Base-by-base conservation (phyloP, 2,113 vertebrate species). In the Plecotus auritus region DNA sequence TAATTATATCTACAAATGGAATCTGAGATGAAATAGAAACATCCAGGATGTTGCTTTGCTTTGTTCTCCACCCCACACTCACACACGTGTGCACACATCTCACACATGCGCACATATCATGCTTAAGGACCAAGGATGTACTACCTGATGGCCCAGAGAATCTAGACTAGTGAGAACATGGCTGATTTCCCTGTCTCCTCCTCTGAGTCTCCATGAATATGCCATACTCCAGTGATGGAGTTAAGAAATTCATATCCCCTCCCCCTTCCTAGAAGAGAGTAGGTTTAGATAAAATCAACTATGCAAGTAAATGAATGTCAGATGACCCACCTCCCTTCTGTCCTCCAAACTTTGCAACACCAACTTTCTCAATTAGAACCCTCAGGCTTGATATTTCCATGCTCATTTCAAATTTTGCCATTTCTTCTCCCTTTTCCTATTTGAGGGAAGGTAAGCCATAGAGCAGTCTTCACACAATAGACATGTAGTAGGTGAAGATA, bases 1-100 rank as follows among this genome's bases (percentile, higher is more conserved):
- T 91, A 96, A 94, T 87, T 89, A 13, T 91, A 94, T 95, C 70
- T 76, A 40, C 20, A 66, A 83, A 54, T 78, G 70, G 96, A 89
- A 96, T 96, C 83, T 66, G 70, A 94, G 40, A 47, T 40, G 56
- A 66, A 92, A 84, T 90, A 42, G 74, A 94, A 96, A 93, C 59
- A 83, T 70, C 85, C 9, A 4, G 59, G 26, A 10, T 88, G 83
- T 81, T 66, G 11, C 14, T 92, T 91, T 78, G 47, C 54, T 93
- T 91, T 82, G 49, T 7, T 56, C 16, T 20, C 28, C 3, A 40
- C 28, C 10, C 22, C 37, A 88, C n/a, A 54, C 67, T 49, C 56
- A 67, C 35, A 64, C 54, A 37, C 0, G 7, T 20, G 8, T 9
- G 22, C 45, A 23, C 20, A n/a, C 9, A 23, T 47, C 54, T 74